Base-by-base conservation (phyloP, 2,888 invertebrate genomes). In the Euzophera pinguis region DNA sequence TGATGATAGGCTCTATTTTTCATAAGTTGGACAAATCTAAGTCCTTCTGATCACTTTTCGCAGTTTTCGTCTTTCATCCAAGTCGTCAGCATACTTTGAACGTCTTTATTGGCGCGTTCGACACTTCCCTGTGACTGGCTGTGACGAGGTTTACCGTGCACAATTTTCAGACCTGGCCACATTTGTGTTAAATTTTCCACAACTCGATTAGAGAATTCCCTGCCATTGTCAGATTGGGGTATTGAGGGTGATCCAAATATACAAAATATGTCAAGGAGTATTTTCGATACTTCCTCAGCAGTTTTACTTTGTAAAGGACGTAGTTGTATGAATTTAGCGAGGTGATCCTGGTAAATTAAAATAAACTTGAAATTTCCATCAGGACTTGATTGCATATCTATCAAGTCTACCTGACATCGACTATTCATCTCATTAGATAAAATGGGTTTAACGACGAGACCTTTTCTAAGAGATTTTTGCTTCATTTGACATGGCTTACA, bases 241-340 rank as follows among this genome's bases (percentile, higher is more conserved):
- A 35, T 35, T 6, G n/a, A 10, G 2, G 35, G 35, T n/a, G 35
- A 1, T n/a, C 35, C 35, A n/a, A 35, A 2, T 1, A n/a, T 4
- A n/a, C 1, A 58, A 62, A 81, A 81, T 52, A 83, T 78, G 52
- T 78, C 71, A 14, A 70, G 34, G 1, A 84, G 47, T 12, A 63
- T 51, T 48, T 71, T 57, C 12, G 77, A 76, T 12, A 80, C 74
- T 37, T 81, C 77, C 49, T 52, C 57, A 1, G 75, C 71, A 52
- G 56, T 56, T 52, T 78, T 77, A 6, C 57, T 65, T 60, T 65
- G 53, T 16, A 80, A 55, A 3, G 79, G 52, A 45, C 75, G 59
- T n/a, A 81, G 58, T n/a, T 65, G 39, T 22, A 79, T 64, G 65
- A 81, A 81, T 67, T 81, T 77, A n/a, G 78, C 81, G 1, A 69